Base-by-base conservation (phyloP, 2,888 invertebrate species). In the Melitaea athalia region DNA sequence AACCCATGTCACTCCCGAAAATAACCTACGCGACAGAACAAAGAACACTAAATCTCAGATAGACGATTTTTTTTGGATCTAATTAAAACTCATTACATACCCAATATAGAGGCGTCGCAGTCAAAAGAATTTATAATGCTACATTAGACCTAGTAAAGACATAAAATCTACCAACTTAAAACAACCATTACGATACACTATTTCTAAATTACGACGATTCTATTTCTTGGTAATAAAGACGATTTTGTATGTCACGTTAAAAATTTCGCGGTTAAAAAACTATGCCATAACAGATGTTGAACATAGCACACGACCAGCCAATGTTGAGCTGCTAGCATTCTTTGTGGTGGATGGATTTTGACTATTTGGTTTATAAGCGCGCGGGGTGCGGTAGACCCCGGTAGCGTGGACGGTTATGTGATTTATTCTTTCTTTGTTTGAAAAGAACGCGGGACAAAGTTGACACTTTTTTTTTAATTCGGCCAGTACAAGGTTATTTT, bases 401-500 rank as follows among this genome's bases (percentile, higher is more conserved):
- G 62, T 77, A 68, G 0, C 17, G 17, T 85, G 86, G 90, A 63
- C 70, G 66, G 73, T 67, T 75, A 24, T 76, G 84, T 90, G 91
- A 91, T 91, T 91, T 91, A 91, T 91, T 88, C 84, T 86, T 88
- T 90, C 91, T 91, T 91, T 91, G 91, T 91, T 89, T 87, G 86
- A 80, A 78, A 75, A 78, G 79, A 78, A 76, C 81, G 81, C 83
- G 78, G 76, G 84, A 85, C 86, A 85, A 84, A 72, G 89, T 89
- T 89, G 89, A 88, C 88, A 88, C 82, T 82, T 57, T 81, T 80
- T 63, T 71, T 75, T 74, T 72, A 74, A 73, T 74, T 75, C 71
- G 74, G 69, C 64, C 74, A 65, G 68, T 65, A 70, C 72, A 66
- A 64, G 66, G 70, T 73, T 71, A 72, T 71, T 72, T 75, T 73